Conservation (phyloP, 2,113 vertebrate genomes). For the Leucosticte australis region DNA sequence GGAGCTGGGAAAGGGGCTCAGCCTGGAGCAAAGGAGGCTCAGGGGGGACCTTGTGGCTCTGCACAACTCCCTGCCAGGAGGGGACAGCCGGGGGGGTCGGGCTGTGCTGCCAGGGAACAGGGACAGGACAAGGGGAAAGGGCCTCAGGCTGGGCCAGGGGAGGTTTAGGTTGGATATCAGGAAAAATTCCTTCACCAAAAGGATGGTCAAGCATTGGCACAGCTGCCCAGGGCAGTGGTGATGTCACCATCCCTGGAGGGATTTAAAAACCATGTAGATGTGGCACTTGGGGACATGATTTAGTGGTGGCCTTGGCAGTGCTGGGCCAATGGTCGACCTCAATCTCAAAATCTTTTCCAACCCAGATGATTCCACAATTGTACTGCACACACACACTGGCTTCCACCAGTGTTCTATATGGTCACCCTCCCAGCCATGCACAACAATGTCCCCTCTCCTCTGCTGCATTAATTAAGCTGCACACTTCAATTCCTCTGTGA, state of each 20-base stretch:
- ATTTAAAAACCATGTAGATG: background rate
- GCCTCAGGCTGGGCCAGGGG: accelerated
- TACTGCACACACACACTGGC: background rate
- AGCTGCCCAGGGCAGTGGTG: background rate
- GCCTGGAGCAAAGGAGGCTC: background rate
- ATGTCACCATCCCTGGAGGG: background rate
- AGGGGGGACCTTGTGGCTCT: background rate
- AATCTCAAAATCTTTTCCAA: background rate
- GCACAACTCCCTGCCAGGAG: background rate
- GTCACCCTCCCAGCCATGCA: background rate
- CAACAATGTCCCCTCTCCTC: background rate
- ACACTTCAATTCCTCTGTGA: background rate
- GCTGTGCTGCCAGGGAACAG: background rate
- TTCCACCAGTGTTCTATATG: background rate
- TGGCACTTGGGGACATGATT: background rate
- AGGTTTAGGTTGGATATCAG: background rate
- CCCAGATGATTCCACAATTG: background rate
- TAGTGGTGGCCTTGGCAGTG: background rate
- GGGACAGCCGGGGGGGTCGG: background rate
- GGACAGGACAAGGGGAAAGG: accelerated
- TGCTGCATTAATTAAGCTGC: background rate
- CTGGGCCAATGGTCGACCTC: background rate
- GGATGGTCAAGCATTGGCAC: background rate
- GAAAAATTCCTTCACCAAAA: background rate
- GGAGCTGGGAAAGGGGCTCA: background rate